Conservation (phyloP, 2,888 invertebrate species). For the Synergus gifuensis region DNA sequence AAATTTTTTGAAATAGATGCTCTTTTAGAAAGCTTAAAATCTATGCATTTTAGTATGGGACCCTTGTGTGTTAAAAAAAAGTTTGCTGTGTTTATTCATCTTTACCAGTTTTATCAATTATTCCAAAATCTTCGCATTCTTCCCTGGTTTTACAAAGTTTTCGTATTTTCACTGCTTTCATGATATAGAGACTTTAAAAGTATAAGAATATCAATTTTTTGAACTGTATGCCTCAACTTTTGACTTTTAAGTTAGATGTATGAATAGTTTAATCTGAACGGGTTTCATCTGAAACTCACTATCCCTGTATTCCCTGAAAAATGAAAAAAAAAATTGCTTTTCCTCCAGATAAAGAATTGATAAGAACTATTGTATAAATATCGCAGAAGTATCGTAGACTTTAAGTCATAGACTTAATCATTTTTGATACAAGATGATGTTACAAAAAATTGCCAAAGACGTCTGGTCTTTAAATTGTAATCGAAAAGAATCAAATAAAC, state of each 20-base stretch:
- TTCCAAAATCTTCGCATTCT: constrained; percentile 6
- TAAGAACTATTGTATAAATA: not conserved
- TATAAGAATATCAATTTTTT: not conserved
- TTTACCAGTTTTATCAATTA: not conserved
- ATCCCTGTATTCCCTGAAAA: constrained; percentile 2
- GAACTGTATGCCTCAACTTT: not conserved
- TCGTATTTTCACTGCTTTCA: not conserved
- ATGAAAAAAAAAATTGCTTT: not conserved
- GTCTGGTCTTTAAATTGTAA: constrained; percentile 34
- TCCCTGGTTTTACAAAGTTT: not conserved
- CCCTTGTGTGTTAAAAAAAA: constrained; percentile 3
- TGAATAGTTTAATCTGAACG: not conserved
- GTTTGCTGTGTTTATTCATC: constrained; percentile 21
- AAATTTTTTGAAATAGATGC: not conserved
- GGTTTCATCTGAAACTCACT: constrained; percentile 2
- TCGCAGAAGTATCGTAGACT: constrained; percentile 23
- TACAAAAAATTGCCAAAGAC: constrained; percentile 29
- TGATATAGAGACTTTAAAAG: not conserved
- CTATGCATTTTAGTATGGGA: constrained; percentile 16
- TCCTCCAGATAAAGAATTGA: constrained; percentile 8
- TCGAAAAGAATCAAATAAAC: constrained; percentile 10
- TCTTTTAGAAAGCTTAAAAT: not conserved
- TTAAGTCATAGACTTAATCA: constrained; percentile 26
- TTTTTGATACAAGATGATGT: constrained; percentile 30
- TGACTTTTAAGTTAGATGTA: not conserved